A percentile compares a stretch with the other conserved stretches of the same genome.
These are phyloP conservation scores for Mionectes olivaceus DNA, from an alignment of 2,797 vertebrate species.

Conservation along the genomic window DNA sequence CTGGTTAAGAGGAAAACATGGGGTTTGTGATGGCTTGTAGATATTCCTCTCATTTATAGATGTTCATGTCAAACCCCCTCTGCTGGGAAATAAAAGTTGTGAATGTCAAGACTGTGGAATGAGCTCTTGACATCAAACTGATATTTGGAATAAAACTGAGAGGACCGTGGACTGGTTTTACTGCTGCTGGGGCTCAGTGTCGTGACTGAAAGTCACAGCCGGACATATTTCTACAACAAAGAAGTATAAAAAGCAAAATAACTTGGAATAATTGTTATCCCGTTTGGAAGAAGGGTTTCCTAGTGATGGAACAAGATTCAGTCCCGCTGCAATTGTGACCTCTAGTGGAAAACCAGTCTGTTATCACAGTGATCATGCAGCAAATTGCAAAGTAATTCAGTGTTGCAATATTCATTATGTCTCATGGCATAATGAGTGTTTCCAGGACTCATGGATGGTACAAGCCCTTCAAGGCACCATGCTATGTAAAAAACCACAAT, in stretches of 20 bases:
- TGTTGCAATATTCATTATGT: neutral
- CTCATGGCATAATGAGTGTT: neutral
- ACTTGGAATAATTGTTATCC: neutral
- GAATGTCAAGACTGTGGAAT: neutral
- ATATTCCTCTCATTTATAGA: neutral
- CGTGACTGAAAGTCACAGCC: neutral
- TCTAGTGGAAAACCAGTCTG: constrained; percentile 65
- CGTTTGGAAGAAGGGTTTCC: neutral
- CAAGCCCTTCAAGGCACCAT: neutral
- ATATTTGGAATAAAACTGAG: neutral
- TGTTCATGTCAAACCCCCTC: neutral
- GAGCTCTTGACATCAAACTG: neutral
- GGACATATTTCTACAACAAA: neutral
- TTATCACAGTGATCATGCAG: neutral
- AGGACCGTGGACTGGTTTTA: neutral
- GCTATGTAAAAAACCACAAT: neutral
- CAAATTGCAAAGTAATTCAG: neutral
- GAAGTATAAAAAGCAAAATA: neutral
- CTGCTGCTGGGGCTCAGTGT: neutral
- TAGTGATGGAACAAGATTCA: neutral
- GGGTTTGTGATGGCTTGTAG: neutral
- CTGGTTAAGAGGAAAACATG: neutral
- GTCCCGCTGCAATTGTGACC: constrained; percentile 69
- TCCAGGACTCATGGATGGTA: neutral
- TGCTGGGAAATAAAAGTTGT: neutral